phyloP scores from a whole-genome alignment of 2,797 vertebrate species.

The Fistularia tabacaria region DNA sequence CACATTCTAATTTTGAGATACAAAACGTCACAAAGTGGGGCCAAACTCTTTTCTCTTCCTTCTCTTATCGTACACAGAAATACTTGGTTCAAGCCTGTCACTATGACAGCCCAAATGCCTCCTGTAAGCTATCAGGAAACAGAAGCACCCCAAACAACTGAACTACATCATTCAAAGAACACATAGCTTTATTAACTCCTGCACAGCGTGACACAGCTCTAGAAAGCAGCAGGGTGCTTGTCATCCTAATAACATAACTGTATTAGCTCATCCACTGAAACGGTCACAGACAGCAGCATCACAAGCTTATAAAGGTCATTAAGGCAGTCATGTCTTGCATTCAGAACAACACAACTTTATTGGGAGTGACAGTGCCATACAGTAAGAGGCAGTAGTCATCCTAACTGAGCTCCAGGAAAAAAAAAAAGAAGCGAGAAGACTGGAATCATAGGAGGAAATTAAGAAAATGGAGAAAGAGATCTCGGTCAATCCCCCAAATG shows the following conservation, averaged over 20 bases:
- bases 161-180: slow-evolving; percentile 53
- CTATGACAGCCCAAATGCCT: slow-evolving; percentile 52
- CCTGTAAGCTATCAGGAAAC: slow-evolving; percentile 38
- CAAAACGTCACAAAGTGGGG: slow-evolving; percentile 3
- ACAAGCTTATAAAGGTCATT: slow-evolving; percentile 51
- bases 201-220: slow-evolving; percentile 54
- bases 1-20: slow-evolving; percentile 38
- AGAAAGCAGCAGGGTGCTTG: slow-evolving; percentile 56
- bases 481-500: neutral
- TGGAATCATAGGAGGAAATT: neutral
- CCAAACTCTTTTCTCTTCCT: slow-evolving; percentile 12
- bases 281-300: slow-evolving; percentile 37
- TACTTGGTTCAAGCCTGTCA: slow-evolving; percentile 40
- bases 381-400: slow-evolving; percentile 25
- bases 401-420: neutral
- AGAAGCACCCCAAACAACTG: slow-evolving; percentile 40
- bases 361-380: slow-evolving; percentile 31
- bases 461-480: neutral
- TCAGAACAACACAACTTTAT: slow-evolving; percentile 61
- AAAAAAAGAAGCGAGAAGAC: neutral
- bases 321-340: slow-evolving; percentile 36
- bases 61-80: slow-evolving; percentile 36
- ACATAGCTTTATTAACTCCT: slow-evolving; percentile 66
- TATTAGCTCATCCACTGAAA: slow-evolving; percentile 62
- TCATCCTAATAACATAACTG: slow-evolving; percentile 59